Percentiles rank a stretch among this genome's conserved stretches.
Conservation (phyloP, 2,888 invertebrate genomes). For the Erebia palarica region DNA sequence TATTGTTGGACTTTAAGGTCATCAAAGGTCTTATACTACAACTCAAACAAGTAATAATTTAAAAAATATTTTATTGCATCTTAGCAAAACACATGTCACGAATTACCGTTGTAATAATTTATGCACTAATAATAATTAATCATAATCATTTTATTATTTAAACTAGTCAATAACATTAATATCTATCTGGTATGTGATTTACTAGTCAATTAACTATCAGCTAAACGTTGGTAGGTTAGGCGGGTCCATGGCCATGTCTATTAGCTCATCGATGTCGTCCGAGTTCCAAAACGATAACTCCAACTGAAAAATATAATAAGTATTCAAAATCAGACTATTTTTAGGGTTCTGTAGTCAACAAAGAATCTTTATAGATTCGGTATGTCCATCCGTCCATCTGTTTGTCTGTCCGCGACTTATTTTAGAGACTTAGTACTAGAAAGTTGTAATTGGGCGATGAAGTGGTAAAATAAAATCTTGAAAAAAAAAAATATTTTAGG, state of each 20-base stretch:
- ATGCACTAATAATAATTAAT: slow-evolving; percentile 10
- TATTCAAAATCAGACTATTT: no score
- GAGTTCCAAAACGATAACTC: slow-evolving; percentile 76
- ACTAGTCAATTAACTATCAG: slow-evolving; percentile 32
- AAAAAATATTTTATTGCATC: slow-evolving; percentile 49
- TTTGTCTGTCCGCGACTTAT: no score
- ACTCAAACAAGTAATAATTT: slow-evolving; percentile 31
- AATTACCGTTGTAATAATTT: slow-evolving; percentile 28
- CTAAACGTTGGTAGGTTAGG: slow-evolving; percentile 56
- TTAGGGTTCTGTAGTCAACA: background rate
- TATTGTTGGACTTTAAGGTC: no score
- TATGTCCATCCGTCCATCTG: background rate
- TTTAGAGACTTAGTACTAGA: no score
- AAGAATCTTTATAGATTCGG: background rate
- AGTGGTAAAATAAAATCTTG: no score
- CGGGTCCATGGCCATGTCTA: slow-evolving; percentile 75
- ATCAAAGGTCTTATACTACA: background rate
- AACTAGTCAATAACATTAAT: slow-evolving; percentile 29
- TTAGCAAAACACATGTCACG: slow-evolving; percentile 31
- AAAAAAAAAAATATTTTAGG: no score
- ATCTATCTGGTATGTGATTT: slow-evolving; percentile 49
- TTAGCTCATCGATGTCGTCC: slow-evolving; percentile 75
- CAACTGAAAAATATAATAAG: slow-evolving; percentile 52
- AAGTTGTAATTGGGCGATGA: no score
- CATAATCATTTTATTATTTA: background rate